phyloP scores from a whole-genome alignment of 2,888 invertebrate genomes.

The Digitonthophagus gazella region DNA sequence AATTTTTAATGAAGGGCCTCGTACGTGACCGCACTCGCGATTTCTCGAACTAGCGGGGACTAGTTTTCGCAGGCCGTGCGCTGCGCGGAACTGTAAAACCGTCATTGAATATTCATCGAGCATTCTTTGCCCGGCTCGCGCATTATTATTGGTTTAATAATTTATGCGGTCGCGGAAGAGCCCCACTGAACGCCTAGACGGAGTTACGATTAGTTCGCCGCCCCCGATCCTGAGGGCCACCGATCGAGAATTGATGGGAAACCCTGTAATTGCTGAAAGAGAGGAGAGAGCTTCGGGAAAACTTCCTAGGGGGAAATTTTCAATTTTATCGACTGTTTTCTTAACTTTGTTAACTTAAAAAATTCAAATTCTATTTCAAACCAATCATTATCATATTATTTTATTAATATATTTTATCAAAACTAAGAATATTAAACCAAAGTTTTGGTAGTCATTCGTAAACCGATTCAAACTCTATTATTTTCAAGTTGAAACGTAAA shows the following conservation, averaged over 20 bases:
- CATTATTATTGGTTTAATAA: slow-evolving; percentile 7
- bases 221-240: not conserved
- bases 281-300: not conserved
- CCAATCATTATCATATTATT: not conserved
- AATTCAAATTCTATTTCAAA: not conserved
- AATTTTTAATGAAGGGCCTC: slow-evolving; percentile 25
- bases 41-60: slow-evolving; percentile 5
- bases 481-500: not conserved
- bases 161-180: not conserved
- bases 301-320: not conserved
- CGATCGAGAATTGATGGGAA: not conserved
- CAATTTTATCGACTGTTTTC: not conserved
- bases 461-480: not conserved
- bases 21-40: slow-evolving; percentile 24
- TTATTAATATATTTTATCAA: not conserved
- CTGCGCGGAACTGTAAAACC: slow-evolving; percentile 1
- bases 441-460: too few relatives aligned
- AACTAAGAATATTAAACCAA: too few relatives aligned
- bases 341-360: not conserved
- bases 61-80: not conserved
- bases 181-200: not conserved
- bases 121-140: slow-evolving; percentile 4
- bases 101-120: slow-evolving; percentile 14
- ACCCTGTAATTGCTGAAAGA: not conserved
- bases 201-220: not conserved